Base-by-base conservation (phyloP, 2,113 vertebrate species). In the Climacteris rufus region DNA sequence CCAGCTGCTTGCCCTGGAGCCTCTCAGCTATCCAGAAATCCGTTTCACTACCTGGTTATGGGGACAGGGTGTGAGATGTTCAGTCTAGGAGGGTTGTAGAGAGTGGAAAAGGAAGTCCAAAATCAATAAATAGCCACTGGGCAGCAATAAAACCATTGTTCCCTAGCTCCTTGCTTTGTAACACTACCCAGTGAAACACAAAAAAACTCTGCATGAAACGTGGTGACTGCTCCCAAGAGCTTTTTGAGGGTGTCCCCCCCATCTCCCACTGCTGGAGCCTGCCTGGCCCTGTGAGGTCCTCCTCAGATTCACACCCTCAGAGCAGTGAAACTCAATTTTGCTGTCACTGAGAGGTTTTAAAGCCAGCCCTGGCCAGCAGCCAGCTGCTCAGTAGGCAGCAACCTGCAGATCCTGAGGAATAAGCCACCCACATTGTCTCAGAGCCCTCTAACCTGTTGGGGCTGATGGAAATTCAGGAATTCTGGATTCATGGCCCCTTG, bases 391-490 rank as follows among this genome's bases (percentile, higher is more conserved):
- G 30, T 33, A 31, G 49, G 57, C 78, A 91, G 30, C 1, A 6
- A 76, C 53, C 49, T 65, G 82, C 0, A 0, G 80, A 83, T 77
- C 57, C 80, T 72, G 39, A 83, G 72, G 64, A 96, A 50, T 74
- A 85, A 92, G 72, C 86, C 89, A 93, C 64, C 79, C 86, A 96
- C 6, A 0, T 50, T 7, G 7, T 61, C 68, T 88, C 6, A 1
- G 66, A 93, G 75, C 59, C 68, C 30, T 93, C 53, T 33, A 94
- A 90, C 71, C 83, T 90, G 54, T 40, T 50, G 10, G 85, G 75
- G 61, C 50, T 94, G 83, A 77, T 0, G 0, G 68, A 86, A 71
- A 79, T 72, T n/a, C 79, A 92, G 63, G 54, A 92, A 77, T 59
- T 25, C 49, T 3, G 1, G 25, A 18, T 57, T 44, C 42, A 47